Percentiles rank a stretch among this genome's conserved stretches.
phyloP scores from a whole-genome alignment of 2,113 vertebrate genomes.

The Xyliphius kryptos region DNA sequence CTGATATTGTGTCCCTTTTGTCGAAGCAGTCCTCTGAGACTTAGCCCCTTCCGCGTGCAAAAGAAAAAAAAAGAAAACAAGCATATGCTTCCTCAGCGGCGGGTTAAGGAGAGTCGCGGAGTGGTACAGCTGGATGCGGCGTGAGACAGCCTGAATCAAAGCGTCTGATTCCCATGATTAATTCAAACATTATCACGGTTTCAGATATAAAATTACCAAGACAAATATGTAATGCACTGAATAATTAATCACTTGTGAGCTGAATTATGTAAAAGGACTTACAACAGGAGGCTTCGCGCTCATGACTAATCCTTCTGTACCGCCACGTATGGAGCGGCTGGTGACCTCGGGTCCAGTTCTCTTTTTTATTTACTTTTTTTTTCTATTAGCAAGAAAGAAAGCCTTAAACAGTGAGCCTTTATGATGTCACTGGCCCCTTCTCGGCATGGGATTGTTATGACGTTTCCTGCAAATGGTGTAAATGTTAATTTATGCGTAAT shows the following conservation, averaged over 20 bases:
- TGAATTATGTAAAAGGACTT: conserved; percentile 67
- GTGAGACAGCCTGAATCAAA: conserved; percentile 58
- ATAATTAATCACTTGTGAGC: conserved; percentile 62
- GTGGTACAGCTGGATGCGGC: conserved; percentile 77
- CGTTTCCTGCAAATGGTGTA: no score
- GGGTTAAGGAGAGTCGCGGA: conserved; percentile 69
- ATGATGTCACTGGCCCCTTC: no score
- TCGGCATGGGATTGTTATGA: no score
- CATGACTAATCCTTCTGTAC: conserved; percentile 55
- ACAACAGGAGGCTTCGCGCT: conserved; percentile 53
- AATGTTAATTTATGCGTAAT: no score
- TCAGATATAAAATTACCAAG: conserved; percentile 66
- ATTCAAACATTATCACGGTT: conserved; percentile 69
- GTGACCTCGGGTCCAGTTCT: conserved; percentile 42
- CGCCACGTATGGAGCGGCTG: conserved; percentile 49
- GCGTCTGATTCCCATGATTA: conserved; percentile 71
- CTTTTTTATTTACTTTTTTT: no score
- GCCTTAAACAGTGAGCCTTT: no score
- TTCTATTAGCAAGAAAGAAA: no score
- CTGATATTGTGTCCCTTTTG: conserved; percentile 80
- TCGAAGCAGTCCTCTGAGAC: conserved; percentile 67
- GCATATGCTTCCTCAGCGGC: conserved; percentile 83
- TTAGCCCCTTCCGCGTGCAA: conserved; percentile 60
- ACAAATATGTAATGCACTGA: conserved; percentile 68
- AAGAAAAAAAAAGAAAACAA: conserved; percentile 55